Evolutionary conservation across 2,888 invertebrate genomes (phyloP), one percentile per base, ranked within the genome.

Genomic region (Eristalis tenax): DNA sequence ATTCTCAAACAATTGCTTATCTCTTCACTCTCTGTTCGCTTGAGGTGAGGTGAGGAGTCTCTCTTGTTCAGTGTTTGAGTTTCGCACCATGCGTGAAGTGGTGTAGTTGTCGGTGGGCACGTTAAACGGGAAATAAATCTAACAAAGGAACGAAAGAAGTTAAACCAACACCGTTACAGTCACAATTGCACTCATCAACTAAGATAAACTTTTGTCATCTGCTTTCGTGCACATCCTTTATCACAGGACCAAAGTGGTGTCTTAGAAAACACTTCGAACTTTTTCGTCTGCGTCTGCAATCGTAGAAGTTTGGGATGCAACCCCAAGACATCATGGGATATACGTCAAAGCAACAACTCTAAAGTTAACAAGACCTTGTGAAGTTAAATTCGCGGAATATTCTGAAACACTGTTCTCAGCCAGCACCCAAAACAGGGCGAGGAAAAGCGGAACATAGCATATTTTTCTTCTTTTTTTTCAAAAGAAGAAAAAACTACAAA

Each of bases 51-150:
- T 26, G 35, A 26, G 40, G 75, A 80, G 77, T 76, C 40, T 86
- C 78, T 83, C 78, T 22, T 13, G 69, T 71, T 87, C 59, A 87
- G 88, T 89, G 88, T 82, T 89, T 88, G 85, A 89, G 89, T 88
- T 80, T 82, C 83, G 81, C 68, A 87, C 83, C 77, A 87, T 88
- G 89, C 26, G 87, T 89, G 89, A 78, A 88, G 73, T 75, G 80
- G 83, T 68, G 86, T 78, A 77, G 69, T 74, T 32, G 83, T 59
- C 89, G 80, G 89, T 82, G 80, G 85, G 57, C 64, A 64, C 70
- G 56, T 28, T 40, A 56, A 74, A 78, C 68, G 71, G 59, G 80
- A 38, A 50, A 69, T 71, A 63, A 65, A 40, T 38, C 11, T 64
- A 22, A 35, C 40, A 71, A 79, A 35, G 68, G 50, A 77, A 61